A percentile compares a stretch with the other conserved stretches of the same genome.
These are phyloP conservation scores for Cosmorhoe ocellata DNA, from an alignment of 2,888 invertebrate species.

Conservation along the genomic window DNA sequence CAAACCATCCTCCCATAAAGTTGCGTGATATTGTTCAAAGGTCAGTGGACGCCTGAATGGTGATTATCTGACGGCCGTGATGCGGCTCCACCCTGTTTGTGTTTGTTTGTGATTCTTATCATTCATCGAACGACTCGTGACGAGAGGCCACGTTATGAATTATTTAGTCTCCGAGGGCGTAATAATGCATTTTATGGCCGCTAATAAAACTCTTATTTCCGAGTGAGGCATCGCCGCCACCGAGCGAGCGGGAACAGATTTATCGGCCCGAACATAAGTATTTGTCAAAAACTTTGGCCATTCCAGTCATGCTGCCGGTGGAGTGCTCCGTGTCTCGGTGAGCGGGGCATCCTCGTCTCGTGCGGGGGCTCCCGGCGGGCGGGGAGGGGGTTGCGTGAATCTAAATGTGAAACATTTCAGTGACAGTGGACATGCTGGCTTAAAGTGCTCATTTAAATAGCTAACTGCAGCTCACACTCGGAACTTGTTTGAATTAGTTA, in stretches of 20 bases:
- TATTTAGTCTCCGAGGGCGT: neutral
- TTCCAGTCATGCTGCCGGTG: neutral
- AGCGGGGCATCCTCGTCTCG: too few species aligned
- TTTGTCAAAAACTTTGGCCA: constrained; percentile 7
- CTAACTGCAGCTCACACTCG: neutral
- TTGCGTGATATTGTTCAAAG: too few species aligned
- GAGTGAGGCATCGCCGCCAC: constrained; percentile 2
- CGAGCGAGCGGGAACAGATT: neutral
- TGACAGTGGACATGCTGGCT: too few species aligned
- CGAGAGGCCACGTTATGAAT: constrained; percentile 3
- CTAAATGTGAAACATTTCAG: too few species aligned
- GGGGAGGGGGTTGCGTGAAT: too few species aligned
- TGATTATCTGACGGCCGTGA: too few species aligned
- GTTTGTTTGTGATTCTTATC: neutral
- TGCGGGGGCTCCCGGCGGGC: too few species aligned
- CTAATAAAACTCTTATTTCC: constrained; percentile 9
- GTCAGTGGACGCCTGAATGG: too few species aligned
- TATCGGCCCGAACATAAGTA: constrained; percentile 6
- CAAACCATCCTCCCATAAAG: too few species aligned
- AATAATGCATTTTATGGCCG: constrained; percentile 11
- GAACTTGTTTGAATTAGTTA: too few species aligned
- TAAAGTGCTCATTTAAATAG: too few species aligned
- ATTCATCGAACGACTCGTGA: constrained; percentile 6
- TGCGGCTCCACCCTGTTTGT: neutral
- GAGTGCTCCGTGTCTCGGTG: too few species aligned